These are phyloP conservation scores for Incurvaria masculella DNA, from an alignment of 2,888 invertebrate species.

Conservation along the genomic window DNA sequence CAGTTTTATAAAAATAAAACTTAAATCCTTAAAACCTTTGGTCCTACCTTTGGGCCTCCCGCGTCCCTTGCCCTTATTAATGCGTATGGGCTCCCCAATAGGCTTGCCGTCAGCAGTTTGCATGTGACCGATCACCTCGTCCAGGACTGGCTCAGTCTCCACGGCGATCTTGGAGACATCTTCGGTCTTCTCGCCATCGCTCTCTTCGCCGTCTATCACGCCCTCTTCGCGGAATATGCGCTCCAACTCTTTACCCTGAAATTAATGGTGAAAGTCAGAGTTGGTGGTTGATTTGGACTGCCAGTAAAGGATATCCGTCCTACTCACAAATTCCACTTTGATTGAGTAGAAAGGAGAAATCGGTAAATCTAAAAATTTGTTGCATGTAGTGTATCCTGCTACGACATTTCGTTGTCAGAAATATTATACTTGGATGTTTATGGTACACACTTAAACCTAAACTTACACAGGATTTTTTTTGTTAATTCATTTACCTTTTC, in stretches of 20 bases:
- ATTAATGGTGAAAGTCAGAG: too few species aligned
- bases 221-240: constrained; percentile 70
- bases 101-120: constrained; percentile 58
- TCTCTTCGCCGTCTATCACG: constrained; percentile 61
- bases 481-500: too few species aligned
- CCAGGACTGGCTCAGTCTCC: constrained; percentile 16
- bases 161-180: constrained; percentile 16
- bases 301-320: too few species aligned
- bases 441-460: neutral
- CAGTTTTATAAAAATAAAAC: too few species aligned
- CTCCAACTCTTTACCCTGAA: constrained; percentile 70
- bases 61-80: constrained; percentile 54
- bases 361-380: too few species aligned
- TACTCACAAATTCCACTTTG: too few species aligned
- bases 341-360: too few species aligned
- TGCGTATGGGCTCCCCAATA: constrained; percentile 60
- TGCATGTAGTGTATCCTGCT: too few species aligned
- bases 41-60: constrained; percentile 49
- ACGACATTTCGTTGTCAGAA: too few species aligned
- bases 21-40: too few species aligned
- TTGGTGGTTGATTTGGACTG: too few species aligned
- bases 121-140: constrained; percentile 64
- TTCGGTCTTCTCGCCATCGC: constrained; percentile 34
- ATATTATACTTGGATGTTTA: too few species aligned
- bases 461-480: neutral